A percentile compares a stretch with the other conserved stretches of the same genome.
Evolutionary conservation across 2,888 invertebrate species (phyloP).

Genomic region (Ypsolopha scabrella): DNA sequence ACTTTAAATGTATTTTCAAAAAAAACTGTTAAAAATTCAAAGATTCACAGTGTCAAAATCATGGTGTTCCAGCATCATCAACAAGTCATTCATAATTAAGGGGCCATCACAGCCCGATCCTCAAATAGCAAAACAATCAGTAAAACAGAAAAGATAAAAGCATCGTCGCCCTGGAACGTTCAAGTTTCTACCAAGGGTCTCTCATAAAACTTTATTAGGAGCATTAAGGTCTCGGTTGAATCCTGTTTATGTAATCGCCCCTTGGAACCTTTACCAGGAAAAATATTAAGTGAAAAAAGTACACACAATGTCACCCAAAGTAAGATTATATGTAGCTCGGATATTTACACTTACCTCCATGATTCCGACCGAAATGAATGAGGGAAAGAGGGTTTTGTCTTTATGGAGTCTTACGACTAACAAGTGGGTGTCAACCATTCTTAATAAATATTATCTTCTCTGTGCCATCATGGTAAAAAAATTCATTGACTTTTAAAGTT

Average conservation of each 20-base stretch:
- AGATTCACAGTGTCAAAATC: too few relatives aligned
- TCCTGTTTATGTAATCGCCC: slow-evolving; percentile 70
- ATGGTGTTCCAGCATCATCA: neutral
- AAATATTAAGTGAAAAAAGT: slow-evolving; percentile 68
- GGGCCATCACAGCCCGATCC: neutral
- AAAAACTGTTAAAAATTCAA: too few relatives aligned
- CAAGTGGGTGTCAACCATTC: too few relatives aligned
- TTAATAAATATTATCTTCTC: too few relatives aligned
- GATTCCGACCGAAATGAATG: neutral
- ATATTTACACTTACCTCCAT: slow-evolving; percentile 6
- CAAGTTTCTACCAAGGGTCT: slow-evolving; percentile 65
- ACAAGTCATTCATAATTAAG: slow-evolving; percentile 3
- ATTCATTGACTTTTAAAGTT: too few relatives aligned
- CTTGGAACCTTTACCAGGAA: slow-evolving; percentile 61
- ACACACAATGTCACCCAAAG: slow-evolving; percentile 49
- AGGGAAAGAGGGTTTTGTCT: too few relatives aligned
- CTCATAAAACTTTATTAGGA: slow-evolving; percentile 69
- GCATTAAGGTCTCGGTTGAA: slow-evolving; percentile 69
- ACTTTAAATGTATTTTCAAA: too few relatives aligned
- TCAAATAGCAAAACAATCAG: slow-evolving; percentile 37
- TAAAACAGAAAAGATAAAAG: slow-evolving; percentile 67
- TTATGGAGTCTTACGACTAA: too few relatives aligned
- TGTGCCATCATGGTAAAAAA: too few relatives aligned
- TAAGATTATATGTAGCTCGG: slow-evolving; percentile 33
- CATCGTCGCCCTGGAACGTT: slow-evolving; percentile 65